A percentile compares a stretch with the other conserved stretches of the same genome.
Evolutionary conservation across 2,888 invertebrate species (phyloP).

Genomic region (Junonia oenone): DNA sequence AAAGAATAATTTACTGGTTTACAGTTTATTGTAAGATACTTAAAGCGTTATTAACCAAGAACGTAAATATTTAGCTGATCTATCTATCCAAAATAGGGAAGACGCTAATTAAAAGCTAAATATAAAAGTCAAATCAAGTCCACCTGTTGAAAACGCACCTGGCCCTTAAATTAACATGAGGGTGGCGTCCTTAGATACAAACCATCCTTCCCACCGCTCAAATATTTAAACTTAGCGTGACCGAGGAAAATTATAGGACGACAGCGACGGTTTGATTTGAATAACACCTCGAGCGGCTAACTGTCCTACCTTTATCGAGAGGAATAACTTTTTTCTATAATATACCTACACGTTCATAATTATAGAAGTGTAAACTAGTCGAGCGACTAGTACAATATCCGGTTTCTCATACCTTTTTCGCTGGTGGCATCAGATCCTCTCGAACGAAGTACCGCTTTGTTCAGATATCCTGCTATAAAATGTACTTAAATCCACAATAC

Average conservation of each 20-base stretch:
- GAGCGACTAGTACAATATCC: slow-evolving; percentile 63
- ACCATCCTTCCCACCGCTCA: slow-evolving; percentile 53
- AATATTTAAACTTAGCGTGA: slow-evolving; percentile 62
- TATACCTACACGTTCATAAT: slow-evolving; percentile 40
- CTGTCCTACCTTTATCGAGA: slow-evolving; percentile 40
- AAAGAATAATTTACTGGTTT: not conserved
- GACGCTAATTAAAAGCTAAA: slow-evolving; percentile 29
- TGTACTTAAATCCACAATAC: slow-evolving; percentile 51
- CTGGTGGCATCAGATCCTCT: slow-evolving; percentile 63
- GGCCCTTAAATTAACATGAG: slow-evolving; percentile 40
- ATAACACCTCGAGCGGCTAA: slow-evolving; percentile 33
- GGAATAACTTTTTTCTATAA: slow-evolving; percentile 25
- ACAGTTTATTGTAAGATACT: not conserved
- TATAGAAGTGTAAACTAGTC: slow-evolving; percentile 58
- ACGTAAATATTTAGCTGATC: too few species aligned
- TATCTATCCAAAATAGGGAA: slow-evolving; percentile 28
- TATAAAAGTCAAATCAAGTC: slow-evolving; percentile 34
- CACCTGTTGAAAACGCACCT: slow-evolving; percentile 71
- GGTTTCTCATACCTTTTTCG: slow-evolving; percentile 73
- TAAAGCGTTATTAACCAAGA: not conserved
- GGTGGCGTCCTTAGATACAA: slow-evolving; percentile 40
- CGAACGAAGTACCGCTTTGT: slow-evolving; percentile 22
- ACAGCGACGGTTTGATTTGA: slow-evolving; percentile 5
- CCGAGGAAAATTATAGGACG: slow-evolving; percentile 27
- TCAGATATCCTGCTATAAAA: slow-evolving; percentile 34